Percentiles rank a stretch among this genome's conserved stretches.
Evolutionary conservation across 2,888 invertebrate genomes (phyloP).

Genomic region (Lomographa bimaculata): DNA sequence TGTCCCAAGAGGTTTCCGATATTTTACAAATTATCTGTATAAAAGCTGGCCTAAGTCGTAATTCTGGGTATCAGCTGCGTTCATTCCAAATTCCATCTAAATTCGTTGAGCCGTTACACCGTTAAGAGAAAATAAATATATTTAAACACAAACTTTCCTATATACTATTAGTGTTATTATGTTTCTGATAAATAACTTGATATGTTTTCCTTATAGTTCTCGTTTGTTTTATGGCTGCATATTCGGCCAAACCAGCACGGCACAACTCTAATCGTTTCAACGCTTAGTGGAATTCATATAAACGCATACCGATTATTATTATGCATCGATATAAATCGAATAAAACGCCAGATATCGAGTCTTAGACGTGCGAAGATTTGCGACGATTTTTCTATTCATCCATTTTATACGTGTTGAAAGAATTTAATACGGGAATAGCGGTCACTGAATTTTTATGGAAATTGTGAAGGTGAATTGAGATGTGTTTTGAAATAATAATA

Average conservation of each 20-base stretch:
- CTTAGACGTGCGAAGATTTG: conserved; percentile 32
- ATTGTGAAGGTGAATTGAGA: conserved; percentile 2
- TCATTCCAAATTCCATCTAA: no score
- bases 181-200: no score
- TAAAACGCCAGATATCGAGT: conserved; percentile 34
- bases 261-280: conserved; percentile 5
- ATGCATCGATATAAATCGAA: conserved; percentile 39
- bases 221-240: conserved; percentile 1
- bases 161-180: no score
- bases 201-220: no score
- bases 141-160: no score
- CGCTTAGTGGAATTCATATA: conserved; percentile 33
- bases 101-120: no score
- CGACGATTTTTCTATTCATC: conserved; percentile 30
- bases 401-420: conserved; percentile 28
- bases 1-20: no score
- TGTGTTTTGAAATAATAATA: neutral
- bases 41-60: no score
- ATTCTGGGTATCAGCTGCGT: no score
- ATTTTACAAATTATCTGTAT: no score
- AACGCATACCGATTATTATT: conserved; percentile 40
- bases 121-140: no score
- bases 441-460: conserved; percentile 4
- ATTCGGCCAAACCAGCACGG: conserved; percentile 22
- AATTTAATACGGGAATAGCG: conserved; percentile 26